Evolutionary conservation across 2,113 vertebrate species (phyloP).

Genomic region (Parus major): DNA sequence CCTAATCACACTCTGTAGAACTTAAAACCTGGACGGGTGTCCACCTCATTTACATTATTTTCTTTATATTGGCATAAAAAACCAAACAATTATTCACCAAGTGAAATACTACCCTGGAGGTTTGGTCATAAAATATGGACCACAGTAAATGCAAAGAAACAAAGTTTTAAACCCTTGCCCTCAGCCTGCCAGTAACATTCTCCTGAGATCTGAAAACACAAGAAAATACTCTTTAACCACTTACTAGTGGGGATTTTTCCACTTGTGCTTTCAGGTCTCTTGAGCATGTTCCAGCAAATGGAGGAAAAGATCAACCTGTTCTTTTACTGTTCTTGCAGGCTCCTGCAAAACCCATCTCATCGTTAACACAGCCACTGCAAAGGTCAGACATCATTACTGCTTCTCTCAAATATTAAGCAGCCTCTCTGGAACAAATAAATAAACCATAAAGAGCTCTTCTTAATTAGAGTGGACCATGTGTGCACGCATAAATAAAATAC

Average conservation of each 20-base stretch:
- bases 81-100: neutral
- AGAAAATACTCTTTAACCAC: neutral
- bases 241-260: neutral
- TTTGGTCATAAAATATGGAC: neutral
- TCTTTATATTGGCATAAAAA: neutral
- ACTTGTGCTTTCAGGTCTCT: constrained; percentile 5
- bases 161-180: neutral
- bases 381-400: neutral
- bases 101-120: neutral
- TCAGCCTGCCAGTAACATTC: neutral
- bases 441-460: constrained; percentile 26
- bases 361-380: neutral
- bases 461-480: constrained; percentile 27
- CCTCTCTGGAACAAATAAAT: constrained; percentile 43
- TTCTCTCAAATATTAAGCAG: constrained; percentile 4
- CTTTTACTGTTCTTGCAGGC: neutral
- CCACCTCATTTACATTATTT: neutral
- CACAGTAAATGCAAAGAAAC: neutral
- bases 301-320: constrained; percentile 28
- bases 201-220: neutral
- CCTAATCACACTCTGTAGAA: neutral
- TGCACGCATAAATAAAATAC: constrained; percentile 41
- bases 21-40: neutral
- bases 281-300: neutral
- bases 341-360: constrained; percentile 14